phyloP scores from a whole-genome alignment of 2,113 vertebrate genomes.

The Percina caprodes region DNA sequence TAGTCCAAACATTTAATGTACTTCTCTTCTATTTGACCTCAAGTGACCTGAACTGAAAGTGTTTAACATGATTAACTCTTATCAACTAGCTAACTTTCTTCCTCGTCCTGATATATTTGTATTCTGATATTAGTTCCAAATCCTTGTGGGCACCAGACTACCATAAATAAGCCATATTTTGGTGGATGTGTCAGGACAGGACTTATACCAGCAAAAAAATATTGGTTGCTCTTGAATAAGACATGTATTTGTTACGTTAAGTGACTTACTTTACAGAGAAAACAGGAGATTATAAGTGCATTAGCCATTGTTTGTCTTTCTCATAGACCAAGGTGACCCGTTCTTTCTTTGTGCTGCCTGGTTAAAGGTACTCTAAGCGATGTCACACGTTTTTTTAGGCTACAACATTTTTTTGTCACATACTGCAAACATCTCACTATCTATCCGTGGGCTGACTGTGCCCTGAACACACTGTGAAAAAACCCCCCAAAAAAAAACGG shows the following conservation, averaged over 20 bases:
- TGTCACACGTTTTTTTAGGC: too few species aligned
- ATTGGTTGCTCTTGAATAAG: background rate
- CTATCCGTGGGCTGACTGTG: too few species aligned
- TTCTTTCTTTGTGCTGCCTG: background rate
- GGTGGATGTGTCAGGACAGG: background rate
- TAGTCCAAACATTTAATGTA: background rate
- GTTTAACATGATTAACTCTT: background rate
- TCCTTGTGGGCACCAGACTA: background rate
- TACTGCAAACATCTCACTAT: too few species aligned
- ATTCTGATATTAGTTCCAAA: background rate
- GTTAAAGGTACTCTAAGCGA: too few species aligned
- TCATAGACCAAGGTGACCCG: background rate
- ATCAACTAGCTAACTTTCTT: background rate
- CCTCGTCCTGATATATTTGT: slow-evolving; percentile 7
- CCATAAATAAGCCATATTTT: background rate
- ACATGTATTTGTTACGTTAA: background rate
- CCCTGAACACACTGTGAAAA: too few species aligned
- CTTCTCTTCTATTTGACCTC: background rate
- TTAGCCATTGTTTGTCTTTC: background rate
- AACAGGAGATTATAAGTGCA: background rate
- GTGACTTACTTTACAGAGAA: background rate
- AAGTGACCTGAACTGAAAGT: slow-evolving; percentile 14
- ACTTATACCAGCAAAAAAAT: too few species aligned
- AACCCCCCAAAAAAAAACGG: too few species aligned
- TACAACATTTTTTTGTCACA: too few species aligned